Conservation (phyloP, 1,140 invertebrate genomes). For the Whitmania pigra region DNA sequence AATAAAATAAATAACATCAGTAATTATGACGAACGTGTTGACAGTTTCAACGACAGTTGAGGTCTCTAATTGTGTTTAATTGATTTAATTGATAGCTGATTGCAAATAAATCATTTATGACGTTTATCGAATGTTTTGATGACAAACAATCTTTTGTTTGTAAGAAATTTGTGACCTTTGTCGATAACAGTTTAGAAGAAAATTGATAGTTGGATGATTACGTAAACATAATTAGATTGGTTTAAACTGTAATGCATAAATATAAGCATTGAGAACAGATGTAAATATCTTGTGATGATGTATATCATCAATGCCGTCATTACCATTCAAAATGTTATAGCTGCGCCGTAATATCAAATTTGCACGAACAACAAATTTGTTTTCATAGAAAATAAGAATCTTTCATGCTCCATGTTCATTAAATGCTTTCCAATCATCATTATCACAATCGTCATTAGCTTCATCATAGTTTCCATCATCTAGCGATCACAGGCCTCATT, state of each 20-base stretch:
- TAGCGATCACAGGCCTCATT: too few species aligned
- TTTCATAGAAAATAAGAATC: background rate
- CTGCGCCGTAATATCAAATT: background rate
- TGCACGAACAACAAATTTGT: background rate
- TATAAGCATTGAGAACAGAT: too few species aligned
- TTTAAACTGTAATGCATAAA: too few species aligned
- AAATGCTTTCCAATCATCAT: conserved; percentile 4
- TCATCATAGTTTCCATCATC: background rate
- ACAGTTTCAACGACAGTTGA: background rate
- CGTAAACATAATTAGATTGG: background rate
- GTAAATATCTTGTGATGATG: background rate
- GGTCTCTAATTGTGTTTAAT: background rate
- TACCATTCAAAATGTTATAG: background rate
- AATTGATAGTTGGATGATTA: background rate
- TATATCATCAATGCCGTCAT: background rate
- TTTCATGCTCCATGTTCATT: background rate
- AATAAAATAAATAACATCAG: too few species aligned
- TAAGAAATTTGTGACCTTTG: too few species aligned
- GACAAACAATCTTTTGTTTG: too few species aligned
- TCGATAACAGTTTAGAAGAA: background rate
- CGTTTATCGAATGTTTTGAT: too few species aligned
- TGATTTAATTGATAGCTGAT: background rate
- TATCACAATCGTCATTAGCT: background rate
- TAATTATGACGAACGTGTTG: background rate
- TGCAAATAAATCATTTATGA: background rate